These are phyloP conservation scores for Cheilosia urbana DNA, from an alignment of 2,888 invertebrate species.

Conservation along the genomic window DNA sequence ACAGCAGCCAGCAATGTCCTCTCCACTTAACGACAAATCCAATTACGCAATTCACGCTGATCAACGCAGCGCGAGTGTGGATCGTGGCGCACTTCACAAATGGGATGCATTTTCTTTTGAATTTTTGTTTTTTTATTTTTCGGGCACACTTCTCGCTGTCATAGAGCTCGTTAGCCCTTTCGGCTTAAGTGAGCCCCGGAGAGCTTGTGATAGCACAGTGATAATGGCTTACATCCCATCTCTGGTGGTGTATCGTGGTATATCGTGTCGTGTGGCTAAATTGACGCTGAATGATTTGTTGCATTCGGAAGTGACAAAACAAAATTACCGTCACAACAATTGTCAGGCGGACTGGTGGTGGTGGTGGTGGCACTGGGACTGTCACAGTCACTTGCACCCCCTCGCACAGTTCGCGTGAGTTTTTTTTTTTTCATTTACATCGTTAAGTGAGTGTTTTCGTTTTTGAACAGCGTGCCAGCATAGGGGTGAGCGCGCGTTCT, in stretches of 20 bases:
- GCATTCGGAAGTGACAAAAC: constrained; percentile 75
- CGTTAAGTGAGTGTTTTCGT: constrained; percentile 26
- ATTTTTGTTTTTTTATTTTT: background rate
- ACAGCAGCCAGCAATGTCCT: constrained; percentile 61
- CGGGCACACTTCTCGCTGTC: constrained; percentile 62
- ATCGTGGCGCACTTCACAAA: constrained; percentile 38
- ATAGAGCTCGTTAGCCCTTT: constrained; percentile 67
- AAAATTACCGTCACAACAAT: constrained; percentile 70
- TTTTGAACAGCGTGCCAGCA: constrained; percentile 31
- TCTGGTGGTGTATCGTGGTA: background rate
- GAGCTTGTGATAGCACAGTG: constrained; percentile 34
- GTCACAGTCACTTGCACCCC: constrained; percentile 13
- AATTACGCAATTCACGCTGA: constrained; percentile 72
- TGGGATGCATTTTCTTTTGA: constrained; percentile 43
- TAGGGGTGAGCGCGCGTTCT: constrained; percentile 42
- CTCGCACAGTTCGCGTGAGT: background rate
- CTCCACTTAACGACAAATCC: constrained; percentile 74
- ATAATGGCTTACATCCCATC: constrained; percentile 48
- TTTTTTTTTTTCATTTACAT: constrained; percentile 31
- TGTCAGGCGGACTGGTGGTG: constrained; percentile 15
- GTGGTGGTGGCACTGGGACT: background rate
- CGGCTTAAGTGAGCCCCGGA: constrained; percentile 26
- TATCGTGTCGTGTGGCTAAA: constrained; percentile 41
- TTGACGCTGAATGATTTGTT: constrained; percentile 73
- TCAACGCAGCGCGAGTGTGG: constrained; percentile 32